Percentiles rank a stretch among this genome's conserved stretches.
These are phyloP conservation scores for Drosophila acutilabella DNA, from an alignment of 2,888 invertebrate species.

Conservation along the genomic window DNA sequence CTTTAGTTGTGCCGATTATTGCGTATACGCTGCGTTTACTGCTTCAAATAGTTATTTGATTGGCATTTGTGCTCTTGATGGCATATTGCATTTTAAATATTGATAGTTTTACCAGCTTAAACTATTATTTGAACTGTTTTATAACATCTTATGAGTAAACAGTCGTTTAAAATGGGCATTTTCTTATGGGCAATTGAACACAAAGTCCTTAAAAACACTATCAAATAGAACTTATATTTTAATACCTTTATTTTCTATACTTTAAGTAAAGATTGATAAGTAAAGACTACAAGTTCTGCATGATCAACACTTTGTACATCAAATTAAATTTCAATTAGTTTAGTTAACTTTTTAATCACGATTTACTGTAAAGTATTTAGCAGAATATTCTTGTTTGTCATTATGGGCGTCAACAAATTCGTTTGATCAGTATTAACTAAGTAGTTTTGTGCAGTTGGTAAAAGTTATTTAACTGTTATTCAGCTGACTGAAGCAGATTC, in stretches of 20 bases:
- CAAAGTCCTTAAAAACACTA: too few relatives aligned
- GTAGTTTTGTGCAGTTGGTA: slow-evolving; percentile 36
- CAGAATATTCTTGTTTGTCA: neutral
- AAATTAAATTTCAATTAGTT: neutral
- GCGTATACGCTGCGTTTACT: slow-evolving; percentile 16
- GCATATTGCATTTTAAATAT: neutral
- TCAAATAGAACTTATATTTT: too few relatives aligned
- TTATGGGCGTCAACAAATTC: slow-evolving; percentile 21
- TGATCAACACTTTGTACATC: neutral
- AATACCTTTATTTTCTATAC: too few relatives aligned
- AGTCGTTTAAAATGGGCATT: neutral
- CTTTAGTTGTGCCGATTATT: slow-evolving; percentile 5
- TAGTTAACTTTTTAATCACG: neutral
- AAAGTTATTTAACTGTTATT: slow-evolving; percentile 42
- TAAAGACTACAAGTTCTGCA: too few relatives aligned
- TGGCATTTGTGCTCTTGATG: neutral
- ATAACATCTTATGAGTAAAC: neutral
- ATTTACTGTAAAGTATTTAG: neutral
- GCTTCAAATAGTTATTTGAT: neutral
- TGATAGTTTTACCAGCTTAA: neutral
- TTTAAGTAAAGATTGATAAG: too few relatives aligned
- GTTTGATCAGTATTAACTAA: slow-evolving; percentile 51
- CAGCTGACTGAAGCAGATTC: slow-evolving; percentile 11
- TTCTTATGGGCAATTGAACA: too few relatives aligned
- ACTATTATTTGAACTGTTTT: neutral